These are phyloP conservation scores for Zaprionus inermis DNA, from an alignment of 1,140 invertebrate species.

Conservation along the genomic window DNA sequence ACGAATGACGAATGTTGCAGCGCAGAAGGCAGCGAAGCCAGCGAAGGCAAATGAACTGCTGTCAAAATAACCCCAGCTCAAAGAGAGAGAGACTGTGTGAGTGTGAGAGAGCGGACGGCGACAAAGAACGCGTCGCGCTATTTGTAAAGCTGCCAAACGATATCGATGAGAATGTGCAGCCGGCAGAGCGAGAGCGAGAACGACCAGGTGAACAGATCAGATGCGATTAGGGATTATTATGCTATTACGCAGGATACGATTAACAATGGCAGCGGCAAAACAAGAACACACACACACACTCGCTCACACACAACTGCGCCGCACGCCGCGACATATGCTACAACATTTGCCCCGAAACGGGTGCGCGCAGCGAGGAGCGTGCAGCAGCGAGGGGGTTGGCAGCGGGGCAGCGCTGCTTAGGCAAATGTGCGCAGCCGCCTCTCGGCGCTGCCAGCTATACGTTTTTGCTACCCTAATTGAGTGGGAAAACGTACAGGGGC, in stretches of 20 bases:
- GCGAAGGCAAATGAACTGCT: constrained; percentile 80
- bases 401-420: constrained; percentile 48
- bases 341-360: constrained; percentile 25
- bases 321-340: constrained; percentile 78
- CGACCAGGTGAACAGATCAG: constrained; percentile 79
- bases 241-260: constrained; percentile 82
- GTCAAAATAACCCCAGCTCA: constrained; percentile 80
- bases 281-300: constrained; percentile 46
- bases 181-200: constrained; percentile 34
- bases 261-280: constrained; percentile 66
- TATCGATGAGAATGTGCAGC: constrained; percentile 75
- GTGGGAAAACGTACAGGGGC: constrained; percentile 56
- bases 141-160: constrained; percentile 59
- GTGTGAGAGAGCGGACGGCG: constrained; percentile 16
- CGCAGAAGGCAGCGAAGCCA: too few species aligned
- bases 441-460: constrained; percentile 39
- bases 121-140: constrained; percentile 62
- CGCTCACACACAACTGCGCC: constrained; percentile 58
- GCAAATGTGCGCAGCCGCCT: constrained; percentile 73
- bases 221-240: constrained; percentile 83
- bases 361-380: background rate
- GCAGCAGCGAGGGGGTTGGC: background rate
- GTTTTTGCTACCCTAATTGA: constrained; percentile 81
- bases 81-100: constrained; percentile 47
- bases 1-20: constrained; percentile 55